Percentiles rank a stretch among this genome's conserved stretches.
phyloP scores from a whole-genome alignment of 2,797 vertebrate genomes.

The Crossoptilon crossoptilon region DNA sequence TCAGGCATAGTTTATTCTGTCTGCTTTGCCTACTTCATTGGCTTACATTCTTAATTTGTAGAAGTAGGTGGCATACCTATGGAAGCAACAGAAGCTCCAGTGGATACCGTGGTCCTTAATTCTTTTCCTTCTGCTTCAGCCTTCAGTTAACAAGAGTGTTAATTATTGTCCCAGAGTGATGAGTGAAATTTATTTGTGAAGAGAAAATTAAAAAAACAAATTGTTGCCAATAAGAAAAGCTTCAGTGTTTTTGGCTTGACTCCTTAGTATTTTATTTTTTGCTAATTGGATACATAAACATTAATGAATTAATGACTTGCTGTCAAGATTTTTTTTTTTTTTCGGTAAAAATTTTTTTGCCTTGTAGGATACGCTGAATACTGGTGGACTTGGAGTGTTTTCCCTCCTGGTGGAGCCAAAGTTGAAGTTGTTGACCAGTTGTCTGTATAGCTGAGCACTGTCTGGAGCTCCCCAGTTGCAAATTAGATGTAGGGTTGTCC shows the following conservation, averaged over 20 bases:
- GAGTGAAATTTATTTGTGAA: neutral
- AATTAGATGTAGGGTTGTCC: neutral
- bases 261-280: neutral
- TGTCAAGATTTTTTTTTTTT: neutral
- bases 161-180: neutral
- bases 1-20: neutral
- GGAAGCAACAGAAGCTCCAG: neutral
- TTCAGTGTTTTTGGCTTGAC: neutral
- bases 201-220: neutral
- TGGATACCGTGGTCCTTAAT: neutral
- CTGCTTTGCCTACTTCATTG: neutral
- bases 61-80: neutral
- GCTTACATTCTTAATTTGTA: neutral
- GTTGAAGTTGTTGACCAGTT: neutral
- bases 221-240: neutral
- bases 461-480: neutral
- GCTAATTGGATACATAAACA: neutral
- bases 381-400: neutral
- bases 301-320: neutral
- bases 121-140: neutral
- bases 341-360: neutral
- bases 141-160: neutral
- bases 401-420: neutral
- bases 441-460: neutral
- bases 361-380: neutral